Conservation (phyloP, 2,888 invertebrate species). For the Lamellibrachia satsuma region DNA sequence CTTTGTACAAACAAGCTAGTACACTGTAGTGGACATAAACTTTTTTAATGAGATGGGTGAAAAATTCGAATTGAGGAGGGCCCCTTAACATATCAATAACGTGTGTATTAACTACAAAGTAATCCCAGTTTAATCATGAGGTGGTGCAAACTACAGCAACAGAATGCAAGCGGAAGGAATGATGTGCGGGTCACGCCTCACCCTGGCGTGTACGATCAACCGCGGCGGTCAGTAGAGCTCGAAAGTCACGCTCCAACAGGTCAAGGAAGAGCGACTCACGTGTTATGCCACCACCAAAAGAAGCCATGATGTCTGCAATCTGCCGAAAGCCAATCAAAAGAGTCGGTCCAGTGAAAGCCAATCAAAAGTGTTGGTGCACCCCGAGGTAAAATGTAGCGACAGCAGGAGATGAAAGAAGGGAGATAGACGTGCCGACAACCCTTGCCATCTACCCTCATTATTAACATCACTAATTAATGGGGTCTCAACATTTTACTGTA, state of each 20-base stretch:
- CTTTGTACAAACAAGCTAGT: no score
- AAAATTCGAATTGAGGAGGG: no score
- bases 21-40: no score
- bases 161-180: neutral
- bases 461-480: neutral
- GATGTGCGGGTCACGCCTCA: neutral
- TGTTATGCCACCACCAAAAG: conserved; percentile 76
- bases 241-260: conserved; percentile 60
- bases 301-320: conserved; percentile 94
- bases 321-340: conserved; percentile 36
- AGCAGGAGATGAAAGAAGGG: neutral
- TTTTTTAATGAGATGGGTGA: no score
- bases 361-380: conserved; percentile 7
- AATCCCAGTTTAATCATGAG: neutral
- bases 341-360: conserved; percentile 14
- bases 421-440: neutral
- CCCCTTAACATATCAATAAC: neutral
- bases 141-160: neutral
- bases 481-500: no score
- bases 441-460: neutral
- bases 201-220: conserved; percentile 10
- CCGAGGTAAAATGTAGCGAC: neutral
- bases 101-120: neutral
- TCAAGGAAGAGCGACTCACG: conserved; percentile 62
- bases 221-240: conserved; percentile 2